Evolutionary conservation across 2,113 vertebrate species (phyloP).

Genomic region (Misgurnus mizolepis): DNA sequence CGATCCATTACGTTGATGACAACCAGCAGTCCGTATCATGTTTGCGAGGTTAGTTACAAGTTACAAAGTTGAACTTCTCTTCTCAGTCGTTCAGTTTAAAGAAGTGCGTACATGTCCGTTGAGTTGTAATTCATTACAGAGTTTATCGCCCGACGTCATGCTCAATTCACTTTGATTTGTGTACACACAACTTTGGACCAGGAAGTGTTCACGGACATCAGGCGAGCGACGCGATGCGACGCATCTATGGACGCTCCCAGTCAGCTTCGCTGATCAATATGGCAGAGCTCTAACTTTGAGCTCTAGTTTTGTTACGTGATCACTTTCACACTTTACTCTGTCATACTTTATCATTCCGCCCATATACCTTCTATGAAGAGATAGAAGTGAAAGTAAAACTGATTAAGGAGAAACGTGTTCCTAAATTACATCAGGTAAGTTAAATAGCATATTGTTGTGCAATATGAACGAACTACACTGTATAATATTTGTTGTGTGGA

Average conservation of each 20-base stretch:
- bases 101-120: conserved; percentile 6
- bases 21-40: conserved; percentile 61
- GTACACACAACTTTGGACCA: conserved; percentile 39
- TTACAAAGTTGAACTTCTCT: conserved; percentile 32
- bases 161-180: conserved; percentile 23
- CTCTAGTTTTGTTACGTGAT: not conserved
- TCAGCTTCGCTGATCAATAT: not conserved
- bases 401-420: not conserved
- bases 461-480: too few relatives aligned
- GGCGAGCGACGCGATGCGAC: not conserved
- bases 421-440: too few relatives aligned
- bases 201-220: conserved; percentile 15
- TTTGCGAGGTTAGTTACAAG: not conserved
- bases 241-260: not conserved
- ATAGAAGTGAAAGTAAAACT: conserved; percentile 16
- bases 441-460: too few relatives aligned
- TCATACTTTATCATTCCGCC: not conserved
- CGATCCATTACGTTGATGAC: conserved; percentile 32
- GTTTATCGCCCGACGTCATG: conserved; percentile 9
- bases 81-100: conserved; percentile 13
- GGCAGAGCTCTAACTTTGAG: not conserved
- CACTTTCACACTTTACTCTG: not conserved
- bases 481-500: too few relatives aligned
- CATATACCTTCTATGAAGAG: not conserved
- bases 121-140: conserved; percentile 6